phyloP scores from a whole-genome alignment of 2,888 invertebrate genomes.

The Clanis bilineata region DNA sequence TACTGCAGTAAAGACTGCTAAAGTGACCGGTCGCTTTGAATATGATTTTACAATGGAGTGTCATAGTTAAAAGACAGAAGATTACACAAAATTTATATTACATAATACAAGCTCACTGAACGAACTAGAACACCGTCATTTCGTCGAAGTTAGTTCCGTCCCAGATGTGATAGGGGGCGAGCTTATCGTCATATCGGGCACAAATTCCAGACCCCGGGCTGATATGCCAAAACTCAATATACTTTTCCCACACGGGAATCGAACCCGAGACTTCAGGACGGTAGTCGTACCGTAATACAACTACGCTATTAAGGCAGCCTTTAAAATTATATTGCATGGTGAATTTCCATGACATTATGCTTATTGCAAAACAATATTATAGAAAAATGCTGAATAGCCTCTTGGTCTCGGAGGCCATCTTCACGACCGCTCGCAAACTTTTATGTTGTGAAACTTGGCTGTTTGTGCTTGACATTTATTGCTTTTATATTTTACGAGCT shows the following conservation, averaged over 20 bases:
- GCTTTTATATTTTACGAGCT: conserved; percentile 72
- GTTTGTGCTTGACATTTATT: conserved; percentile 75
- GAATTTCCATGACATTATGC: conserved; percentile 16
- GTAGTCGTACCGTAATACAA: background rate
- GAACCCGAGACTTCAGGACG: background rate
- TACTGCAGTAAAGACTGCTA: too few relatives aligned
- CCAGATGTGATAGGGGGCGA: too few relatives aligned
- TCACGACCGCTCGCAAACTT: conserved; percentile 60
- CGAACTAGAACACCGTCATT: too few relatives aligned
- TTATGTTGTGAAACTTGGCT: conserved; percentile 71
- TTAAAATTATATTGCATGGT: background rate
- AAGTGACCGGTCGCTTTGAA: too few relatives aligned
- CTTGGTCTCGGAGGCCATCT: conserved; percentile 51
- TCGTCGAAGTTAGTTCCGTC: too few relatives aligned
- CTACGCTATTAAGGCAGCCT: background rate
- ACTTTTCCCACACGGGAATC: background rate
- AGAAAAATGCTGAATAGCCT: conserved; percentile 63
- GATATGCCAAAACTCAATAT: too few relatives aligned
- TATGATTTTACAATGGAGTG: too few relatives aligned
- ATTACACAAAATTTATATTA: too few relatives aligned
- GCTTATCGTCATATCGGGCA: too few relatives aligned
- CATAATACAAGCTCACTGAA: too few relatives aligned
- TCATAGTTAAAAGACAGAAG: too few relatives aligned
- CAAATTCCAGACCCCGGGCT: too few relatives aligned
- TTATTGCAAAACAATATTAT: conserved; percentile 41